Evolutionary conservation across 1,140 invertebrate species (phyloP).

Genomic region (Apis cerana): DNA sequence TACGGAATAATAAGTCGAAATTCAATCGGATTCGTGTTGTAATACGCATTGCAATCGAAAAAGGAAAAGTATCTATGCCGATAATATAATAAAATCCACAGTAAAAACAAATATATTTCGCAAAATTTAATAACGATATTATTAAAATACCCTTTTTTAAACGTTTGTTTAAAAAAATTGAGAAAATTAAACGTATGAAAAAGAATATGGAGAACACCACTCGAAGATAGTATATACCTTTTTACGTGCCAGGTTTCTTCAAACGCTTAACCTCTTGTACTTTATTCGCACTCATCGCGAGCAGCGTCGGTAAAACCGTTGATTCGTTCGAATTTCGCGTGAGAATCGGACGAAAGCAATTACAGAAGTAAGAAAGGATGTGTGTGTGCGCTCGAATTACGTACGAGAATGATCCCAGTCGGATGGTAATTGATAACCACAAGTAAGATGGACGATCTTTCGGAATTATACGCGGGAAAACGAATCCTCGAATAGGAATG

Average conservation of each 20-base stretch:
- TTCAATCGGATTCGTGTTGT: background rate
- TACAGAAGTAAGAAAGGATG: background rate
- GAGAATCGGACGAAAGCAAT: background rate
- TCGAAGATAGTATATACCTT: too few relatives aligned
- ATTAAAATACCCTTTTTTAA: too few relatives aligned
- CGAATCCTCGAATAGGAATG: background rate
- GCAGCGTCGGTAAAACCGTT: background rate
- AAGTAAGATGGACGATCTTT: background rate
- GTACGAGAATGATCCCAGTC: background rate
- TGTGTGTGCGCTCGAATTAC: background rate
- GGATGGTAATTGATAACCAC: conserved; percentile 21
- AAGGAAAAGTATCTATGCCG: background rate
- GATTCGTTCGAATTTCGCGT: conserved; percentile 2
- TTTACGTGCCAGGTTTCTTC: too few relatives aligned
- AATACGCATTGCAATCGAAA: background rate
- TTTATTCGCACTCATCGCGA: background rate
- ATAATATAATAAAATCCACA: too few relatives aligned
- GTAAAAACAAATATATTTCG: background rate
- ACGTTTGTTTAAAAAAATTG: too few relatives aligned
- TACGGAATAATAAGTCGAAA: background rate
- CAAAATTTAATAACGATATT: background rate
- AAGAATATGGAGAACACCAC: too few relatives aligned
- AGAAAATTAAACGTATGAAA: too few relatives aligned
- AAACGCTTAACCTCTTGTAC: too few relatives aligned
- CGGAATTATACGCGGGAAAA: background rate